Evolutionary conservation across 2,888 invertebrate species (phyloP), one percentile per base, ranked within the genome.

Genomic region (Cecidostiba fungosa): DNA sequence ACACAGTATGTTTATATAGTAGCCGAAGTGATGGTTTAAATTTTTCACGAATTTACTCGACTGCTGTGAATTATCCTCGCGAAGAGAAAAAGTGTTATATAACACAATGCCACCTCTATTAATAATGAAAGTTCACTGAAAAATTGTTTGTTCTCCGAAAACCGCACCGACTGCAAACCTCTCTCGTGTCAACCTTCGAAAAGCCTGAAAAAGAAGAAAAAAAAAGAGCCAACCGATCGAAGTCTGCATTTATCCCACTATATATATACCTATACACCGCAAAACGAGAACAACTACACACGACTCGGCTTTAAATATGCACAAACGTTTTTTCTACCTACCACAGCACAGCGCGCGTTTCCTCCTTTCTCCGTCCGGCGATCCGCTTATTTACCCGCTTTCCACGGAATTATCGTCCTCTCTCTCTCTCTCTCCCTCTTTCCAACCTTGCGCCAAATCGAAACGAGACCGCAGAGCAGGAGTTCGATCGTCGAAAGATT

Each of bases 361-460:
- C 66, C 66, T 70, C n/a, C 36, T 70, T 70, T 39, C 70, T 39
- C 66, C 66, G 62, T 26, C n/a, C 23, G 72, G 29, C 72, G 83
- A 84, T 69, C 59, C 43, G 62, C 62, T 77, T 83, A 78, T 72
- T 59, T 39, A 26, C 66, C 26, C 36, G 39, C 59, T 70, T 62
- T 47, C 32, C 77, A 10, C 43, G 62, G 77, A 81, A 39, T 76
- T 76, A 76, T 76, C 50, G 10, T 47, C 62, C 29, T 23, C 19
- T 80, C 72, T 72, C 47, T 29, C 70, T 66, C 70, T n/a, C 79
- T 69, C 62, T 76, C 29, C 66, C 47, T 19, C 47, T 66, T 47
- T 29, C 8, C 85, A 85, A 47, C 81, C 85, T 85, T 82, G 82
- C 66, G 77, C 82, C 73, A 81, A 70, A 85, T 85, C 72, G 85